Evolutionary conservation across 2,888 invertebrate species (phyloP).

Genomic region (Harmothoe impar): DNA sequence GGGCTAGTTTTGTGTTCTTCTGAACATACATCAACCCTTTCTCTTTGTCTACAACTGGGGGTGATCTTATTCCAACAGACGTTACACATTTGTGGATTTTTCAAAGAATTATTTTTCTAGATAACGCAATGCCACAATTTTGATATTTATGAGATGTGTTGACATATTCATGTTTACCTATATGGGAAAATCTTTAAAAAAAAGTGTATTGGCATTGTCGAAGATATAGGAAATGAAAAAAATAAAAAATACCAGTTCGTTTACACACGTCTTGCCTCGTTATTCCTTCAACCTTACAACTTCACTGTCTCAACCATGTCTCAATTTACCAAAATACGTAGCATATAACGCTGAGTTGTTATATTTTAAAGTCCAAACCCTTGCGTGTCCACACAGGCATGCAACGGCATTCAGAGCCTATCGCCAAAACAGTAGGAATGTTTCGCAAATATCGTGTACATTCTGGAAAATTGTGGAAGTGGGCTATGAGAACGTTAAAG

Average conservation of each 20-base stretch:
- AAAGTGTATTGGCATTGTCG: conserved; percentile 3
- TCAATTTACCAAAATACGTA: no score
- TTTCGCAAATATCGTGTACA: no score
- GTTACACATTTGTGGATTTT: conserved; percentile 35
- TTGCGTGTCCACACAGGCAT: no score
- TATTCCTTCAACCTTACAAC: neutral
- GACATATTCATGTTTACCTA: conserved; percentile 25
- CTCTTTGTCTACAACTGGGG: neutral
- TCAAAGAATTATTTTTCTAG: conserved; percentile 54
- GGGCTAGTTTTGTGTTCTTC: neutral
- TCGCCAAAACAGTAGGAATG: no score
- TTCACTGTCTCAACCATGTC: no score
- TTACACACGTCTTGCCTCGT: neutral
- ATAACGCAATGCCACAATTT: conserved; percentile 32
- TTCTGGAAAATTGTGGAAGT: no score
- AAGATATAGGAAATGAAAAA: neutral
- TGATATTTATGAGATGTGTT: conserved; percentile 44
- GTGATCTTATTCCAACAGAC: conserved; percentile 12
- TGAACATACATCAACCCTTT: no score
- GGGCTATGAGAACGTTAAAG: no score
- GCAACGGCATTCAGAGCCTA: no score
- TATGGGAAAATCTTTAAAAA: neutral
- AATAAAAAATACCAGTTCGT: conserved; percentile 10
- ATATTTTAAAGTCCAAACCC: no score
- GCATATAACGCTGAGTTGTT: no score